These are phyloP conservation scores for Leptoclinus maculatus DNA, from an alignment of 2,797 vertebrate genomes.

Conservation along the genomic window DNA sequence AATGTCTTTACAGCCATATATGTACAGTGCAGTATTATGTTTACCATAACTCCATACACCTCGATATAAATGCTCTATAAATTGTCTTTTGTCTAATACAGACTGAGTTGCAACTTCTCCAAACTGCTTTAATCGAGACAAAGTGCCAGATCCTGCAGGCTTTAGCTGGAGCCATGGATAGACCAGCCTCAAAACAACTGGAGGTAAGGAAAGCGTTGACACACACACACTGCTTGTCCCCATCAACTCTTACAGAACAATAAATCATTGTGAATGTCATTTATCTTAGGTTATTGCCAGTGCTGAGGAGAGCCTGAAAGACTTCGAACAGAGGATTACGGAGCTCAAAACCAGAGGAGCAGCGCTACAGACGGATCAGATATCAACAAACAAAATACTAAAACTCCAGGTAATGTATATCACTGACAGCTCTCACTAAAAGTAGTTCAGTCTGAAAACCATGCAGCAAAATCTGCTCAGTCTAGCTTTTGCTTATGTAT, in stretches of 20 bases:
- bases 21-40: background rate
- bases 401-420: constrained; percentile 88
- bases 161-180: constrained; percentile 87
- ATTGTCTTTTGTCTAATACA: constrained; percentile 59
- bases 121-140: constrained; percentile 88
- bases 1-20: background rate
- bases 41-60: background rate
- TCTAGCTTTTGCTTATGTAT: background rate
- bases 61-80: background rate
- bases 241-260: background rate
- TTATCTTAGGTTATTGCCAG: constrained; percentile 85
- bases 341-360: constrained; percentile 88
- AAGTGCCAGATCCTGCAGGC: constrained; percentile 91
- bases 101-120: constrained; percentile 91
- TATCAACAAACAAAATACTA: constrained; percentile 88
- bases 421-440: background rate
- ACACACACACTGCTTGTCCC: background rate
- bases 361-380: constrained; percentile 87
- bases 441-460: background rate
- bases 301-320: constrained; percentile 90
- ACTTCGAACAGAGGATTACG: constrained; percentile 87
- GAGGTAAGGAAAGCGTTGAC: constrained; percentile 81
- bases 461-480: background rate
- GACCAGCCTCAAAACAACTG: constrained; percentile 88
- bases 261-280: background rate